Conservation (phyloP, 2,797 vertebrate genomes). For the Bradypodion pumilum region DNA sequence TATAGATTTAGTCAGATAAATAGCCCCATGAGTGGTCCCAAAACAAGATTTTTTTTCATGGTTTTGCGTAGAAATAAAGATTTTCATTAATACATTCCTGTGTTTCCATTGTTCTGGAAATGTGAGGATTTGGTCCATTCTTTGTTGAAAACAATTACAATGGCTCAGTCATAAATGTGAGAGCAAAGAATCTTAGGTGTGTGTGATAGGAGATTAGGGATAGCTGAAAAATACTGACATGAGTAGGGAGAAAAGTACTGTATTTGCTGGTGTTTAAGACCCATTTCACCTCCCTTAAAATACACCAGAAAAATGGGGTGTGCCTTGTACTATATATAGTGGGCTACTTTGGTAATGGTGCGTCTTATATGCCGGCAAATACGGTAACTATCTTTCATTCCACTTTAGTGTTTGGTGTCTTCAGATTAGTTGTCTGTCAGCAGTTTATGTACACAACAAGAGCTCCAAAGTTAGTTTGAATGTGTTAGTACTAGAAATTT, state of each 20-base stretch:
- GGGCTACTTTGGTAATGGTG: too few relatives aligned
- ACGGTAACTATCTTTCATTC: too few relatives aligned
- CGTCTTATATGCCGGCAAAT: too few relatives aligned
- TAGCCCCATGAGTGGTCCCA: background rate
- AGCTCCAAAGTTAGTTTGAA: background rate
- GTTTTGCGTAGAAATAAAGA: conserved; percentile 9
- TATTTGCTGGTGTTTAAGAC: too few relatives aligned
- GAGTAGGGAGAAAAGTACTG: background rate
- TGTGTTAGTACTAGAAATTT: conserved; percentile 12
- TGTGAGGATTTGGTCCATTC: background rate
- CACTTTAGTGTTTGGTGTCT: background rate
- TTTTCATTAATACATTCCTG: background rate
- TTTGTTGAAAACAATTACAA: background rate
- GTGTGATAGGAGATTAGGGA: background rate
- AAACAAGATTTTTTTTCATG: conserved; percentile 13
- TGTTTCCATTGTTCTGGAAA: background rate
- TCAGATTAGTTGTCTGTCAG: background rate
- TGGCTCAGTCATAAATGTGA: background rate
- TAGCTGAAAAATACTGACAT: background rate
- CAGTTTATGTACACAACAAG: background rate
- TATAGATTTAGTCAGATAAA: conserved; percentile 22
- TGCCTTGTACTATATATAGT: too few relatives aligned
- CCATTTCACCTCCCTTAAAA: too few relatives aligned
- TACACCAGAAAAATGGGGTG: too few relatives aligned
- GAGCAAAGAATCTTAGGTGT: background rate